phyloP scores from a whole-genome alignment of 2,797 vertebrate species.

The Dromococcyx pavoninus region DNA sequence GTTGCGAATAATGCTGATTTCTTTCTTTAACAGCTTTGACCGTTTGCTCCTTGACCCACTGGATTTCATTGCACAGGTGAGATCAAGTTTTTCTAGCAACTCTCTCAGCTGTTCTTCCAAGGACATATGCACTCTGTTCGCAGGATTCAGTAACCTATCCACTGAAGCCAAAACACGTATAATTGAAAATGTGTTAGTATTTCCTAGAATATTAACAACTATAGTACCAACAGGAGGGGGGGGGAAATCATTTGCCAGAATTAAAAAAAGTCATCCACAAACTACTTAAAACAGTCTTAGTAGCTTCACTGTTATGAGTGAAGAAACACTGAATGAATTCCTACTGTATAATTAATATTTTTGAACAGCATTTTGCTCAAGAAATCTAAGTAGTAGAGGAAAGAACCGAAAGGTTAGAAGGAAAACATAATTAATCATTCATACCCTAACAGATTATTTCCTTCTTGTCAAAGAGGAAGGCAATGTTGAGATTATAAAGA shows the following conservation, averaged over 20 bases:
- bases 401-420: neutral
- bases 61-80: slow-evolving; percentile 93
- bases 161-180: slow-evolving; percentile 77
- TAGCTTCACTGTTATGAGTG: neutral
- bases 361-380: neutral
- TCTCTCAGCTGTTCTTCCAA: slow-evolving; percentile 91
- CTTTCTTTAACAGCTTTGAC: slow-evolving; percentile 92
- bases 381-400: neutral
- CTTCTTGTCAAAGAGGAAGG: neutral
- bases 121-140: slow-evolving; percentile 85
- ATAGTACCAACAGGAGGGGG: neutral
- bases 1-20: slow-evolving; percentile 87
- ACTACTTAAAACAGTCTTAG: neutral
- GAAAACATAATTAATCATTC: neutral
- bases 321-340: neutral
- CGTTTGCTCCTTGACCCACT: slow-evolving; percentile 95
- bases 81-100: slow-evolving; percentile 93
- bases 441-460: accelerated
- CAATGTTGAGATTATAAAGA: neutral
- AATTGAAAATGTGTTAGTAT: neutral
- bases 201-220: neutral
- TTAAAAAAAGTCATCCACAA: neutral
- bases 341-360: neutral
- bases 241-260: neutral
- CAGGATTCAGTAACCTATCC: slow-evolving; percentile 88